A percentile compares a stretch with the other conserved stretches of the same genome.
Evolutionary conservation across 1,140 invertebrate genomes (phyloP).

Genomic region (Vanessa atalanta): DNA sequence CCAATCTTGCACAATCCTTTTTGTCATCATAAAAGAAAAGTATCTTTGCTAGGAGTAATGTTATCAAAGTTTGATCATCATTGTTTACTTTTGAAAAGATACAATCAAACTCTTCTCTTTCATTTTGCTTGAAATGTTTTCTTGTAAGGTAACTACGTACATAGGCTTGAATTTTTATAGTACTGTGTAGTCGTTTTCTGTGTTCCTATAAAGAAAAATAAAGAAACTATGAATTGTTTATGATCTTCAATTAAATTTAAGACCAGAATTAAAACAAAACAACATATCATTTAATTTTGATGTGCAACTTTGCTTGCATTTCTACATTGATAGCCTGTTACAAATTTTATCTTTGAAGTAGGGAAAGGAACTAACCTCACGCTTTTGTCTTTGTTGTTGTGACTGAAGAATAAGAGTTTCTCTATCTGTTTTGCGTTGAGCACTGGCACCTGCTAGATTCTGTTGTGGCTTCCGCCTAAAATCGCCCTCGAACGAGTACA

Average conservation of each 20-base stretch:
- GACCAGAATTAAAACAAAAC: background rate
- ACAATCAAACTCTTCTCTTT: conserved; percentile 86
- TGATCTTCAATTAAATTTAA: background rate
- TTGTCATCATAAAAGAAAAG: conserved; percentile 89
- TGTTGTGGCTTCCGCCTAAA: conserved; percentile 93
- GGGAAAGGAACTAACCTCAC: conserved; percentile 84
- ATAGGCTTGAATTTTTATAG: conserved; percentile 89
- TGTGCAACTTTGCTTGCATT: too few relatives aligned
- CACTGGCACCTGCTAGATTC: conserved; percentile 92
- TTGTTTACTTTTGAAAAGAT: conserved; percentile 78
- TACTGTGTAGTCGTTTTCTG: conserved; percentile 84
- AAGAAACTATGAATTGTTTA: too few relatives aligned
- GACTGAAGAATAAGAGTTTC: conserved; percentile 89
- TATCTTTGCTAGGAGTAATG: conserved; percentile 82
- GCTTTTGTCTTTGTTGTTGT: conserved; percentile 91
- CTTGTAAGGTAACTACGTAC: conserved; percentile 88
- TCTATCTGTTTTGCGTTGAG: conserved; percentile 85
- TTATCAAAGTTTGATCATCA: conserved; percentile 78
- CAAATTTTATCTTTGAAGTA: background rate
- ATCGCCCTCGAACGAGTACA: conserved; percentile 96
- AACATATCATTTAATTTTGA: background rate
- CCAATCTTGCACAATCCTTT: conserved; percentile 87
- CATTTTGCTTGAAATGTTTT: conserved; percentile 83
- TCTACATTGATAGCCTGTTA: background rate
- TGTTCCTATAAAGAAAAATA: conserved; percentile 81